Percentiles rank a stretch among this genome's conserved stretches.
These are phyloP conservation scores for Thunnus albacares DNA, from an alignment of 2,797 vertebrate genomes.

Conservation along the genomic window DNA sequence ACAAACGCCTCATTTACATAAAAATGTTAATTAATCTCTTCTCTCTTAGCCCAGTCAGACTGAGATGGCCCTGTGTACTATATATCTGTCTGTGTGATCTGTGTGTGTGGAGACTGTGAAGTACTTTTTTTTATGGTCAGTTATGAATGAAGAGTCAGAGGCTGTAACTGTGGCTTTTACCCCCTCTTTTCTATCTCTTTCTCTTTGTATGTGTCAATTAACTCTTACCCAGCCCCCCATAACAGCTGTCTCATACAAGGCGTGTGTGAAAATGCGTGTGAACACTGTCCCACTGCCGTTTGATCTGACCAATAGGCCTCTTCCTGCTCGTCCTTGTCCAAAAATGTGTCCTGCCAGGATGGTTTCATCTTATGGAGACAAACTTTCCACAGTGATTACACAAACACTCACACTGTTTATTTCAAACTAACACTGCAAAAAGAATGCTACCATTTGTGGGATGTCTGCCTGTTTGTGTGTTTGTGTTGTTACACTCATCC, in stretches of 20 bases:
- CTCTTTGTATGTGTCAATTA: conserved; percentile 43
- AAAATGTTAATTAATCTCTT: conserved; percentile 98
- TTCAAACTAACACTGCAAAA: background rate
- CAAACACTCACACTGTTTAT: conserved; percentile 1
- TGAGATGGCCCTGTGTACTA: conserved; percentile 46
- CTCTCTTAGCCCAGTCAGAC: conserved; percentile 84
- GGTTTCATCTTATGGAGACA: conserved; percentile 13
- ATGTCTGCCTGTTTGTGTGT: too few relatives aligned
- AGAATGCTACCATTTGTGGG: background rate
- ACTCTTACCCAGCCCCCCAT: background rate
- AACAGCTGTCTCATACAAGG: conserved; percentile 8
- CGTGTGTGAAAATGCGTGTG: conserved; percentile 23
- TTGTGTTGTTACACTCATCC: too few relatives aligned
- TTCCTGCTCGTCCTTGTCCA: conserved; percentile 25
- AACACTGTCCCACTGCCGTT: conserved; percentile 23
- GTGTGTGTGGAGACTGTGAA: conserved; percentile 18
- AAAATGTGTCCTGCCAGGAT: conserved; percentile 16
- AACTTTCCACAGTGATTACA: conserved; percentile 9
- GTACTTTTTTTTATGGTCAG: conserved; percentile 29
- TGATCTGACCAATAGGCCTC: conserved; percentile 26
- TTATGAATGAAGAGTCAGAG: conserved; percentile 54
- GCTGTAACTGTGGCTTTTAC: conserved; percentile 18
- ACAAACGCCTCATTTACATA: conserved; percentile 97
- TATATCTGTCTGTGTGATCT: conserved; percentile 53
- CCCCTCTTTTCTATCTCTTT: background rate